These are phyloP conservation scores for Tetranychus truncatus DNA, from an alignment of 2,888 invertebrate species.

Conservation along the genomic window DNA sequence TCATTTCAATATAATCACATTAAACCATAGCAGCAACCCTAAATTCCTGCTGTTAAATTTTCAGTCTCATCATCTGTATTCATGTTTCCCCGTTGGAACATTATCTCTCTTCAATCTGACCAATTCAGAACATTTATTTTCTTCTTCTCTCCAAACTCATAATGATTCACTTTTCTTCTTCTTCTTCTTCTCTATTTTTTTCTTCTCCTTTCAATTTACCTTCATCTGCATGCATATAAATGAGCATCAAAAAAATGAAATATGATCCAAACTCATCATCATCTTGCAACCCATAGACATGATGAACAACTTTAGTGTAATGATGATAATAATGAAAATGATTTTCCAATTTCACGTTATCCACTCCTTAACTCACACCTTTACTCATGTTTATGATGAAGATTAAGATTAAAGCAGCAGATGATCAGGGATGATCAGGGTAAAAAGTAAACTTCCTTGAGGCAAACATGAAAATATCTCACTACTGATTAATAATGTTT, in stretches of 20 bases:
- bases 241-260: too few relatives aligned
- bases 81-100: background rate
- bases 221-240: background rate
- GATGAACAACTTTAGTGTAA: background rate
- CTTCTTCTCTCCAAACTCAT: background rate
- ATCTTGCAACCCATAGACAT: background rate
- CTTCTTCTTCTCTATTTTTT: background rate
- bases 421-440: background rate
- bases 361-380: background rate
- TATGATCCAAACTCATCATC: background rate
- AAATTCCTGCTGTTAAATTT: too few relatives aligned
- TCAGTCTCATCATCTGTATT: too few relatives aligned
- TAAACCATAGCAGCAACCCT: background rate
- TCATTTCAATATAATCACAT: background rate
- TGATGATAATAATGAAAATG: background rate
- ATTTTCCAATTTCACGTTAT: background rate
- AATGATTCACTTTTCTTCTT: background rate
- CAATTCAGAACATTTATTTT: background rate
- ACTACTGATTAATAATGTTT: background rate
- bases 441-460: background rate
- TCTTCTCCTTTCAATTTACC: background rate
- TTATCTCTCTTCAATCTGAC: background rate
- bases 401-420: background rate
- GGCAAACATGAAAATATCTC: background rate
- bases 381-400: background rate